phyloP scores from a whole-genome alignment of 2,888 invertebrate species.

The Platypus cylindrus region DNA sequence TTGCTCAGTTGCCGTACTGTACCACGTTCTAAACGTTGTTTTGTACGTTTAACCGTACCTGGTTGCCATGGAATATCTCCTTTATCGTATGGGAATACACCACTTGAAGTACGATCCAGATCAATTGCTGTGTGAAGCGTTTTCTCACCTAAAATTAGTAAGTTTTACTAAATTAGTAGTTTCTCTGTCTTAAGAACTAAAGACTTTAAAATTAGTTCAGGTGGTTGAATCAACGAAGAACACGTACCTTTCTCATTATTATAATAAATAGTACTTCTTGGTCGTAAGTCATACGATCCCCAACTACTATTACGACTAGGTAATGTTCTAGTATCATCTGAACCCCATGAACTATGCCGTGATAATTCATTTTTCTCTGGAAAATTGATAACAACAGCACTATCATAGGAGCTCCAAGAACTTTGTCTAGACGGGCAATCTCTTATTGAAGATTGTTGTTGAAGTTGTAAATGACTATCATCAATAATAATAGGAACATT shows the following conservation, averaged over 20 bases:
- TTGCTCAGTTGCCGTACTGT: constrained; percentile 25
- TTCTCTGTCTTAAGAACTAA: too few relatives aligned
- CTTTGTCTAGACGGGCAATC: constrained; percentile 55
- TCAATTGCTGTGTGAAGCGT: constrained; percentile 20
- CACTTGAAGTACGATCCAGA: constrained; percentile 30
- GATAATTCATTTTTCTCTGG: constrained; percentile 50
- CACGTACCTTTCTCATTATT: constrained; percentile 27
- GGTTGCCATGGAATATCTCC: constrained; percentile 53
- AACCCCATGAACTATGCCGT: constrained; percentile 73
- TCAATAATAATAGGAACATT: too few relatives aligned
- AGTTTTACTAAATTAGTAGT: background rate
- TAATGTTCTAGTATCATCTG: constrained; percentile 52
- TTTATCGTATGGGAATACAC: constrained; percentile 43
- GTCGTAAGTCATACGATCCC: constrained; percentile 56
- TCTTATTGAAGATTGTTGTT: constrained; percentile 25
- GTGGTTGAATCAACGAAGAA: background rate
- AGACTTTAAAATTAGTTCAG: too few relatives aligned
- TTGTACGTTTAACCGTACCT: constrained; percentile 58
- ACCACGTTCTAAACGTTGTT: constrained; percentile 53
- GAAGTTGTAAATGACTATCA: constrained; percentile 14
- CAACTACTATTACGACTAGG: constrained; percentile 59
- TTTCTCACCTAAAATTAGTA: constrained; percentile 16
- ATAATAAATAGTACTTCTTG: constrained; percentile 28
- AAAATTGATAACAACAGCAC: constrained; percentile 54
- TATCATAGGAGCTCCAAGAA: constrained; percentile 68